Conservation (phyloP, 92 coral and sea anemone genomes). For the Umimayanthus chanpuru region DNA sequence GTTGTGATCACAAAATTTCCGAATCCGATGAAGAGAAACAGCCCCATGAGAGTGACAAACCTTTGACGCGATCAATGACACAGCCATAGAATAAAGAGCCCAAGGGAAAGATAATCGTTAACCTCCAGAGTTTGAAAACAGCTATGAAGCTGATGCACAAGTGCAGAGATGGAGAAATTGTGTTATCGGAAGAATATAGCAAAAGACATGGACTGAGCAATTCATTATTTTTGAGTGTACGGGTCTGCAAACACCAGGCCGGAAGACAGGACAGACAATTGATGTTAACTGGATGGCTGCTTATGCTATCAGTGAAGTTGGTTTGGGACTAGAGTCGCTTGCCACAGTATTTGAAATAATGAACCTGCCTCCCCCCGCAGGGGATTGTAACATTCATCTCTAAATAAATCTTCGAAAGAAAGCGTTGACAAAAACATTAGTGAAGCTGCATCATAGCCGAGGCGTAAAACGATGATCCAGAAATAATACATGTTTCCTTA, state of each 20-base stretch:
- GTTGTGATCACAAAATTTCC: background rate
- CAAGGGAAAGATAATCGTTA: background rate
- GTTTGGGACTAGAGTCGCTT: slow-evolving; percentile 53
- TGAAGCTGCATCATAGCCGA: slow-evolving; percentile 44
- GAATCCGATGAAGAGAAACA: background rate
- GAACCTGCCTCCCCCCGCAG: slow-evolving; percentile 46
- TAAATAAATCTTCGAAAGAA: slow-evolving; percentile 39
- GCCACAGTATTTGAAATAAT: slow-evolving; percentile 50
- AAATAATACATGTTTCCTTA: slow-evolving; percentile 44
- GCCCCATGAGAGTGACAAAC: background rate
- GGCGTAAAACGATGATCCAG: slow-evolving; percentile 20
- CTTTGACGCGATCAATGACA: background rate
- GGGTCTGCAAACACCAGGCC: slow-evolving; percentile 36
- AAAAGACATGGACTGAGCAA: slow-evolving; percentile 52
- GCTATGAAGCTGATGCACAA: slow-evolving; percentile 24
- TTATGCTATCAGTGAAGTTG: slow-evolving; percentile 51
- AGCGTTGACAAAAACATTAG: slow-evolving; percentile 28
- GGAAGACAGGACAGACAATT: slow-evolving; percentile 36
- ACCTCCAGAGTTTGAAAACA: slow-evolving; percentile 3
- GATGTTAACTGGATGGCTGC: slow-evolving; percentile 47
- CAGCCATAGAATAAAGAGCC: slow-evolving; percentile 8
- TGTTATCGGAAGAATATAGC: slow-evolving; percentile 37
- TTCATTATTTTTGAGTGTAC: slow-evolving; percentile 30
- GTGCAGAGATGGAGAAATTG: slow-evolving; percentile 42
- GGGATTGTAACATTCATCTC: slow-evolving; percentile 37